Evolutionary conservation across 2,113 vertebrate genomes (phyloP), one percentile per base, ranked within the genome.

Genomic region (Trematocara nigrifrons): DNA sequence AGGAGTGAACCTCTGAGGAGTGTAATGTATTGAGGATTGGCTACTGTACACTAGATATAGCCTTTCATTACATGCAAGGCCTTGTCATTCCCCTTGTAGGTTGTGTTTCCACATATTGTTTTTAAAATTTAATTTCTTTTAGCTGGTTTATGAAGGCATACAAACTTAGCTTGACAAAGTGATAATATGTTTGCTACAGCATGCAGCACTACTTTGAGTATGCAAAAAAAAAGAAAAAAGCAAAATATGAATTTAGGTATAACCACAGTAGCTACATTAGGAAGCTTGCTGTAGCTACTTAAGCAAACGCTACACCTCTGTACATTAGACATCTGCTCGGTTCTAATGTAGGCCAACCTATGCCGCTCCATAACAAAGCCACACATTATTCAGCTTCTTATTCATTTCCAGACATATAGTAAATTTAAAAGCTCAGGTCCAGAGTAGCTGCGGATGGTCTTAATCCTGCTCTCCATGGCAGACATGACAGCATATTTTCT

Each of bases 1-100:
- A 86, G 57, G 61, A 82, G 83, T 35, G n/a, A 85, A 80, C 64
- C 59, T 29, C 29, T 64, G 80, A 88, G 79, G 76, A 86, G 52
- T 59, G 7, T 64, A 49, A 88, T 9, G 4, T 52, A 20, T 45
- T 84, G 18, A 78, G 79, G 64, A 71, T 85, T 13, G 42, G 26
- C 76, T 78, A 52, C 40, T 59, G 81, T 15, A 69, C 15, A 59
- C 64, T 3, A 29, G 69, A 81, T 83, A 74, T 40, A 57, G 29
- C 31, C 81, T 76, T 54, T 81, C 52, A 89, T 49, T 76, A 61
- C 76, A 47, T 1, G 4, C n/a, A 35, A 82, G 31, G 10, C 49
- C 20, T 78, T 29, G 31, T 51, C 20, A 7, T 29, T 84, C 15
- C 22, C 5, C 20, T 31, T 4, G 2, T 40, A 35, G 16, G 20